Conservation (phyloP, 2,113 vertebrate genomes). For the Centropristis striata region DNA sequence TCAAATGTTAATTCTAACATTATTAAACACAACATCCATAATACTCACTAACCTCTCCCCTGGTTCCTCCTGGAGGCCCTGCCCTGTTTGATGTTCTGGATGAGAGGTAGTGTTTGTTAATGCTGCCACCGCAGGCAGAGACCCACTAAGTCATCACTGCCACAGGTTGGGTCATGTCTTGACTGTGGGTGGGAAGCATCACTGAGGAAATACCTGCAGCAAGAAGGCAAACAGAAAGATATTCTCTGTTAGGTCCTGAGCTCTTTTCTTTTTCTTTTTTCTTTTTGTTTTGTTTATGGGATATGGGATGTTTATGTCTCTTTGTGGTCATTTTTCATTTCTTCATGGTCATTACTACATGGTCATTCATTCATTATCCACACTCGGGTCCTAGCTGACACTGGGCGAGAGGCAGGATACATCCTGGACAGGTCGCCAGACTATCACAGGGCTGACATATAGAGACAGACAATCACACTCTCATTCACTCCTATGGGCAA, state of each 20-base stretch:
- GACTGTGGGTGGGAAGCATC: slow-evolving; percentile 44
- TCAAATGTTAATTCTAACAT: slow-evolving; percentile 17
- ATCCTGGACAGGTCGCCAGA: no score
- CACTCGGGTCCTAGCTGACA: no score
- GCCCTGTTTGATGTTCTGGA: slow-evolving; percentile 72
- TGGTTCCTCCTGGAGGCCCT: slow-evolving; percentile 42
- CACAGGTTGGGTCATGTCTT: slow-evolving; percentile 68
- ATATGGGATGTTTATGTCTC: no score
- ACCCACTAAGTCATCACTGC: slow-evolving; percentile 37
- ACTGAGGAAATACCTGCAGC: slow-evolving; percentile 6
- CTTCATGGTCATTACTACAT: no score
- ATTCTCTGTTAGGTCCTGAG: background rate
- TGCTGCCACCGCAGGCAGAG: slow-evolving; percentile 16
- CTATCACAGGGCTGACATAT: no score
- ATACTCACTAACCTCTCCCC: slow-evolving; percentile 38
- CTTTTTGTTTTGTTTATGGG: background rate
- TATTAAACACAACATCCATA: slow-evolving; percentile 30
- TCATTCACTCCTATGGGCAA: no score
- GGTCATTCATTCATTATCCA: no score
- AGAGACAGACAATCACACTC: no score
- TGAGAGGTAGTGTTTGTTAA: slow-evolving; percentile 69
- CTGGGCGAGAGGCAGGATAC: no score
- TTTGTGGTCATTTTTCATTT: no score
- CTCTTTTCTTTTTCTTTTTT: background rate
- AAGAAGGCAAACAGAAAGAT: background rate